phyloP scores from a whole-genome alignment of 2,797 vertebrate species.

The Sandelia bainsii region DNA sequence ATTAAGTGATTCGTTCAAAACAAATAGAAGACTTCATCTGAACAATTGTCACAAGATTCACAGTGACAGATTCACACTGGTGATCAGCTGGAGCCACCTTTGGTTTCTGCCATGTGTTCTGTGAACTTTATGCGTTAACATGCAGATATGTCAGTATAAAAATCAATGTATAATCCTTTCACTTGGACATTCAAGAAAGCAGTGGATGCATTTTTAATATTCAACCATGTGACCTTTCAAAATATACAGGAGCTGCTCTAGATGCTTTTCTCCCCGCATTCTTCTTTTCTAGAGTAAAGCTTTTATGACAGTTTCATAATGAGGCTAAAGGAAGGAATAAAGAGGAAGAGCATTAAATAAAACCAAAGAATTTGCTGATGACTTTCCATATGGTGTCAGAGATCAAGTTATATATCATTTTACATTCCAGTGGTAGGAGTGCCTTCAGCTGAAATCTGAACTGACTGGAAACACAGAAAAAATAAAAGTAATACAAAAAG shows the following conservation, averaged over 20 bases:
- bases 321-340: slow-evolving; percentile 42
- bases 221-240: background rate
- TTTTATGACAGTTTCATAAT: slow-evolving; percentile 47
- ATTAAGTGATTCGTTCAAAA: slow-evolving; percentile 71
- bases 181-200: background rate
- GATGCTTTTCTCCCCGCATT: slow-evolving; percentile 12
- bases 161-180: too few relatives aligned
- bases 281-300: slow-evolving; percentile 12
- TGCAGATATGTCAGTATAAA: background rate
- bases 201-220: background rate
- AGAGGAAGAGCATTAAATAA: slow-evolving; percentile 26
- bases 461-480: background rate
- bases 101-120: slow-evolving; percentile 21
- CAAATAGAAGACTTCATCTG: slow-evolving; percentile 68
- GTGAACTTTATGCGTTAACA: slow-evolving; percentile 21
- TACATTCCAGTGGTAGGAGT: background rate
- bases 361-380: slow-evolving; percentile 34
- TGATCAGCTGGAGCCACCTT: slow-evolving; percentile 40
- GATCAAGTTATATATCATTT: slow-evolving; percentile 18
- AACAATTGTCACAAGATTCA: slow-evolving; percentile 62
- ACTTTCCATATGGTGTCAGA: slow-evolving; percentile 43
- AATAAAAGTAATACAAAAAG: background rate
- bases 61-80: slow-evolving; percentile 52
- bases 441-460: background rate
- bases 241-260: slow-evolving; percentile 6